Base-by-base conservation (phyloP, 2,888 invertebrate species). In the Pollenia griseotomentosa region DNA sequence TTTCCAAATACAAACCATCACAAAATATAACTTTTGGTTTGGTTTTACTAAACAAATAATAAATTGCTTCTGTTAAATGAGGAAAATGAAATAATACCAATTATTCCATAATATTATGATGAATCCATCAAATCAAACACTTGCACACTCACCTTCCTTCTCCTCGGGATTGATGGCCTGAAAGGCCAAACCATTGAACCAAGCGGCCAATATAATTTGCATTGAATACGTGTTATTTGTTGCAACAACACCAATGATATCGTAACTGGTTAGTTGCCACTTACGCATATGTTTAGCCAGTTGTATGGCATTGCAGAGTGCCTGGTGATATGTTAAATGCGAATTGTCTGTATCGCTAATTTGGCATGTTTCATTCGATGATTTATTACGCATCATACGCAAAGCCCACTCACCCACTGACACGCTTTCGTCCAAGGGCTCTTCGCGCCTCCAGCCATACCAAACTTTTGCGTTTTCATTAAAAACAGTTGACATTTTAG, bases 131-230 rank as follows among this genome's bases (percentile, higher is more conserved):
- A 12, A 46, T 44, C 46, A 46, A 42, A 44, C 40, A 42, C 53
- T 48, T 51, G 11, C 12, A 6, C 5, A 66, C 79, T 75, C n/a
- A 88, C 88, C 88, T 79, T 88, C 84, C 59, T 90, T 91, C 42
- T 88, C 33, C 2, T 82, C 88, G 0, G 89, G 88, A 73, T 90
- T 91, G 42, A 91, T 87, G 19, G 90, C 90, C 70, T 91, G 91
- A 46, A 90, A 89, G n/a, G 90, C 88, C 0, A 90, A 89, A 11
- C 90, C 90, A 83, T 91, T 91, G 73, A 92, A 91, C 16, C 91
- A 86, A 8, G 91, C 90, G 8, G 92, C 92, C 71, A 91, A 90
- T 40, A 88, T 89, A 40, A 91, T 48, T 0, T 90, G 89, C 1
- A 90, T 90, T 51, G 92, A 33, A 81, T 91, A 89, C 0, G 90